Evolutionary conservation across 2,797 vertebrate species (phyloP), one percentile per base, ranked within the genome.

Genomic region (Cyprinella venusta): DNA sequence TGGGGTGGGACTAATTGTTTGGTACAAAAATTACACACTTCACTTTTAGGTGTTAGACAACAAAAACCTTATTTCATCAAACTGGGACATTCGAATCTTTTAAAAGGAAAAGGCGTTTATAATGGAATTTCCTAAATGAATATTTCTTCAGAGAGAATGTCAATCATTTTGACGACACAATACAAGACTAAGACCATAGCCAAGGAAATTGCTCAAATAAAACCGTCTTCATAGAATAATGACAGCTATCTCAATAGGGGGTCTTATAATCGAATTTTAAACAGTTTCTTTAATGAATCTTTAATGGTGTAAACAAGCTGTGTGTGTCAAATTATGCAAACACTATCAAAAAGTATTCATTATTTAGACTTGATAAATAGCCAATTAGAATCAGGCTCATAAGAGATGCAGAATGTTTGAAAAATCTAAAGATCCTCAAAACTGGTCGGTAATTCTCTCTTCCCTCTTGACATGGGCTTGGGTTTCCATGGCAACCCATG

Each of bases 271-370:
- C 24, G n/a, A 2, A 52, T 52, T 36, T 48, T 33, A 45, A 79
- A 75, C 56, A 4, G 8, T n/a, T 75, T 70, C 30, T 9, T 59
- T 38, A 56, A 30, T 21, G 1, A 65, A 19, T 69, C 15, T 45
- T 45, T 65, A 67, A 71, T 2, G n/a, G 8, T 15, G 48, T 59
- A 79, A 69, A 75, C 59, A 67, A 70, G 26, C 38, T 4, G 19
- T 75, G 71, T 26, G 18, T 69, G 77, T 30, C 33, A 69, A 83
- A 81, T 81, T 75, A 81, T 83, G 61, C 33, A 83, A 83, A 85
- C 67, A n/a, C 54, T 24, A 65, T 52, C 52, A 78, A 42, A 76
- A 77, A 33, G 59, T 76, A 78, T 74, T 80, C 36, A 84, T 82
- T 67, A 75, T 82, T 79, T 48, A 26, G 38, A 33, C 24, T 16